Conservation (phyloP, 2,797 vertebrate genomes). For the Poeciliopsis paucimaculata region DNA sequence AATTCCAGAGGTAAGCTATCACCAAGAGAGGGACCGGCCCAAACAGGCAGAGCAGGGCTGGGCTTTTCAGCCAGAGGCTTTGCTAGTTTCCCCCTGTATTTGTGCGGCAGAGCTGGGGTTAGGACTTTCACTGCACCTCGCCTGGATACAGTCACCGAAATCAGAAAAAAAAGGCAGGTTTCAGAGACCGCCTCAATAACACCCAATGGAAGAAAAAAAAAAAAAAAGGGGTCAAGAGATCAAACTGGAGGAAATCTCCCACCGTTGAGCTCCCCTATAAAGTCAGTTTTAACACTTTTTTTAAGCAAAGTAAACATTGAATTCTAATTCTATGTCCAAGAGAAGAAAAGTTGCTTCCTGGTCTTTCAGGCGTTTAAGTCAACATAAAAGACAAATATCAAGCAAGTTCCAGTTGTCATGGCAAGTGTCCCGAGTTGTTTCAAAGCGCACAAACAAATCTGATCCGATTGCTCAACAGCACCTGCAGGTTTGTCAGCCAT, state of each 20-base stretch:
- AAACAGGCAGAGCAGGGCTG: slow-evolving; percentile 84
- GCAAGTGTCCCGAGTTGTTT: slow-evolving; percentile 74
- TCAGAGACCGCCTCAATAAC: background rate
- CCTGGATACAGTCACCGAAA: slow-evolving; percentile 43
- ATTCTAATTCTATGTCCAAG: slow-evolving; percentile 64
- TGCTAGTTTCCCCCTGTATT: slow-evolving; percentile 78
- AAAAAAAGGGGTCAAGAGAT: background rate
- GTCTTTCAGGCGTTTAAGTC: slow-evolving; percentile 67
- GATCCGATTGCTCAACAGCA: slow-evolving; percentile 77
- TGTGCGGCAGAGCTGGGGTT: slow-evolving; percentile 77
- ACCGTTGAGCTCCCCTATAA: slow-evolving; percentile 10
- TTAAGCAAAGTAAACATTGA: slow-evolving; percentile 39
- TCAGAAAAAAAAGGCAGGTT: background rate
- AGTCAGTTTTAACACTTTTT: slow-evolving; percentile 25
- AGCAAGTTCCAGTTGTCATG: slow-evolving; percentile 75
- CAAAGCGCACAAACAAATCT: slow-evolving; percentile 75
- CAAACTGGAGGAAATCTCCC: slow-evolving; percentile 14
- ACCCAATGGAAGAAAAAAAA: background rate
- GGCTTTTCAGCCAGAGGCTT: slow-evolving; percentile 77
- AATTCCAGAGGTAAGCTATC: slow-evolving; percentile 91
- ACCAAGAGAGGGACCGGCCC: slow-evolving; percentile 82
- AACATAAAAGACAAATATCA: slow-evolving; percentile 80
- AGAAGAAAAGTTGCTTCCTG: slow-evolving; percentile 66
- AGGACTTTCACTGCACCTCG: slow-evolving; percentile 87
- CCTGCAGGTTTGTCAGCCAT: slow-evolving; percentile 65